Conservation (phyloP, 2,797 vertebrate species). For the Cossypha caffra region DNA sequence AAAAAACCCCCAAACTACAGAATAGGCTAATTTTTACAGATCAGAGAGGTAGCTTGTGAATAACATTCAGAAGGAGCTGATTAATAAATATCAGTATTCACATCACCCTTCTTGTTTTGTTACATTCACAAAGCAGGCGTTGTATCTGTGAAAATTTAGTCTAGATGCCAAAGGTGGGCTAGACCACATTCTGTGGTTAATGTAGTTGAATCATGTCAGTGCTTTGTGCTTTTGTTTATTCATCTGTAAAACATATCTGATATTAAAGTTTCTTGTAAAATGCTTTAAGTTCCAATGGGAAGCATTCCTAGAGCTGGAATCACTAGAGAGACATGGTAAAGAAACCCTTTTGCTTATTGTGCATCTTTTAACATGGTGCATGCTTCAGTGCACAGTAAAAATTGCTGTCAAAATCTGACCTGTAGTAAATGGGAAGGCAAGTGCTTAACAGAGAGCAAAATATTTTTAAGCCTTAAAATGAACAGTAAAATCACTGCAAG, state of each 20-base stretch:
- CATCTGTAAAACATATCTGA: not conserved
- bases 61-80: not conserved
- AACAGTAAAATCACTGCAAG: slow-evolving; percentile 6
- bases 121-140: not conserved
- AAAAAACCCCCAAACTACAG: not conserved
- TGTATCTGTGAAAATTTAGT: not conserved
- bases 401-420: slow-evolving; percentile 25
- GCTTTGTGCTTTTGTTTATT: not conserved
- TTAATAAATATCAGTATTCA: not conserved
- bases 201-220: not conserved
- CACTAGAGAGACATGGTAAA: not conserved
- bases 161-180: not conserved
- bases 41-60: not conserved
- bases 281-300: not conserved
- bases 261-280: not conserved
- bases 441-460: not conserved
- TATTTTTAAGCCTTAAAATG: not conserved
- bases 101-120: not conserved
- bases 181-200: not conserved
- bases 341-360: not conserved
- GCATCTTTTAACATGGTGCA: not conserved
- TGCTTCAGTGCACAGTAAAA: not conserved
- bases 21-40: not conserved
- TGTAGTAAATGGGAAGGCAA: not conserved
- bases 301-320: not conserved